Percentiles rank a stretch among this genome's conserved stretches.
Evolutionary conservation across 2,888 invertebrate genomes (phyloP).

Genomic region (Tetragonula carbonaria): DNA sequence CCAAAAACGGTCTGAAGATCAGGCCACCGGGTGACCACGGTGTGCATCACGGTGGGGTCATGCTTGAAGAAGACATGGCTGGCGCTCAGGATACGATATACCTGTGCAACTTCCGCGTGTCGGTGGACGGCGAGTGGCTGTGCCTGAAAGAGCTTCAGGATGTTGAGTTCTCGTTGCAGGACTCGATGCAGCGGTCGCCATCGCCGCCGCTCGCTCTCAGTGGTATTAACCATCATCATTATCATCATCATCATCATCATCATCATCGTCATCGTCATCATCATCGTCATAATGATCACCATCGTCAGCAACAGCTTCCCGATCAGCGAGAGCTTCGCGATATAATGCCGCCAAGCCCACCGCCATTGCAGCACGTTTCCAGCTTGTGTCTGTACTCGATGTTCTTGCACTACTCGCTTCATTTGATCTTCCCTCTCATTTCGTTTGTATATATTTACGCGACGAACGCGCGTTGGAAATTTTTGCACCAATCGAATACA

Average conservation of each 20-base stretch:
- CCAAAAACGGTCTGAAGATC: constrained; percentile 78
- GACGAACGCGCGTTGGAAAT: background rate
- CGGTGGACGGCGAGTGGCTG: constrained; percentile 98
- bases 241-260: constrained; percentile 66
- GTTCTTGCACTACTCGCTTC: constrained; percentile 70
- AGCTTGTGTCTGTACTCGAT: constrained; percentile 82
- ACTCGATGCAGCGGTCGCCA: constrained; percentile 88
- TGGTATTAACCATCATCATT: constrained; percentile 77
- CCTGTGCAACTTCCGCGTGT: constrained; percentile 98
- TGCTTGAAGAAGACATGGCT: constrained; percentile 89
- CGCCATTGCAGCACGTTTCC: constrained; percentile 83
- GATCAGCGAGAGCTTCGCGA: constrained; percentile 80
- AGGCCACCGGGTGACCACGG: constrained; percentile 78
- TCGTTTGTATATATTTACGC: background rate
- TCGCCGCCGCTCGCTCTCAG: constrained; percentile 87
- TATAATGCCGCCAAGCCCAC: constrained; percentile 78
- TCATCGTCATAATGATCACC: constrained; percentile 67
- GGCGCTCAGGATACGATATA: constrained; percentile 98
- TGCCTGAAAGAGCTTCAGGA: constrained; percentile 97
- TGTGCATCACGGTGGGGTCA: constrained; percentile 79
- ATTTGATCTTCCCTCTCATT: background rate
- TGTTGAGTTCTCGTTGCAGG: constrained; percentile 91
- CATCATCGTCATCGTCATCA: constrained; percentile 66
- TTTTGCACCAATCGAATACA: background rate
- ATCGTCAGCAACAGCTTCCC: constrained; percentile 72